phyloP scores from a whole-genome alignment of 2,888 invertebrate species.

The Incurvaria masculella region DNA sequence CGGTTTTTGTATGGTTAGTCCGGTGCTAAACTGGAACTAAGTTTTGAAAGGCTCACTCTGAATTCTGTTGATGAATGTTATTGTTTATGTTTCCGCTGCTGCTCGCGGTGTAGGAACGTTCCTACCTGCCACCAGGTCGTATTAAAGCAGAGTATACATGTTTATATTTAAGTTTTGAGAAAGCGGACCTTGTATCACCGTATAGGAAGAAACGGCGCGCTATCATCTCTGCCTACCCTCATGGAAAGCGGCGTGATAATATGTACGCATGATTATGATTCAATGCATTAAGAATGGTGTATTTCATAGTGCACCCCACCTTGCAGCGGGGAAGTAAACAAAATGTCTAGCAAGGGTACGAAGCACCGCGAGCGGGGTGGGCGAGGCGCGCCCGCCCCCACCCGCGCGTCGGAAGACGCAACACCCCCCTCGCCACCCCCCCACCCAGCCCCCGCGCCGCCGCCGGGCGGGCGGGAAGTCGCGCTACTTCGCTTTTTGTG shows the following conservation, averaged over 20 bases:
- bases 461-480: neutral
- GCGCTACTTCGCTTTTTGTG: neutral
- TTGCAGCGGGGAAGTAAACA: slow-evolving; percentile 38
- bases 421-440: slow-evolving; percentile 1
- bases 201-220: neutral
- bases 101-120: too few species aligned
- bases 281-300: too few species aligned
- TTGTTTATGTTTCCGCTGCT: too few species aligned
- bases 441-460: neutral
- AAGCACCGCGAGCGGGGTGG: slow-evolving; percentile 20
- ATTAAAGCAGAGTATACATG: too few species aligned
- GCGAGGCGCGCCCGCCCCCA: slow-evolving; percentile 5
- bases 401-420: slow-evolving; percentile 1
- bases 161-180: too few species aligned
- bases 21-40: too few species aligned
- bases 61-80: too few species aligned
- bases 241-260: neutral
- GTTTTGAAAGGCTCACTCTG: too few species aligned
- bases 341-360: slow-evolving; percentile 54
- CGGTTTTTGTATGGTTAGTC: too few species aligned
- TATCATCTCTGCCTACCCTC: slow-evolving; percentile 2
- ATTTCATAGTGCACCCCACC: neutral
- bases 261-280: too few species aligned
- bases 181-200: too few species aligned
- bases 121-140: too few species aligned